Base-by-base conservation (phyloP, 2,888 invertebrate species). In the Dasypolia templi region DNA sequence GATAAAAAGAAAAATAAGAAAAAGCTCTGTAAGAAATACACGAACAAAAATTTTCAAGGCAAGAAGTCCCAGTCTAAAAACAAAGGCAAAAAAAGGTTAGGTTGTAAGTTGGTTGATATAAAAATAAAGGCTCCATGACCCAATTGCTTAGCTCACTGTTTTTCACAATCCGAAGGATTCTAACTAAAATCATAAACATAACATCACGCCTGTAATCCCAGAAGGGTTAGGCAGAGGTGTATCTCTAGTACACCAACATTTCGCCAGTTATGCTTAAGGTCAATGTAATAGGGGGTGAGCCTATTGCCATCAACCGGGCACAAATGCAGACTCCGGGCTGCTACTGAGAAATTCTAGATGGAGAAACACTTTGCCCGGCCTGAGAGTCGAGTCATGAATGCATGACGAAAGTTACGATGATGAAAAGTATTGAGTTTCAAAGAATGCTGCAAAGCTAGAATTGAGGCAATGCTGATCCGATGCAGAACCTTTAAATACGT, bases 81-180 rank as follows among this genome's bases (percentile, higher is more conserved):
- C 5, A 82, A 64, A 39, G 74, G 39, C 39, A 82, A 66, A 56
- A 72, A 77, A 72, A 83, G 86, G 83, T 83, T 44, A 26, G 39
- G n/a, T 19, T 49, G 1, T 5, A 56, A 17, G 6, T 55, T n/a
- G 22, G 29, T 22, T 63, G 22, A 29, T 51, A 22, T 12, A 32
- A 32, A 32, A 32, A 19, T 19, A 32, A 32, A 32, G 32, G 32
- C 22, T 56, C 32, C 22, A 22, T 5, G 5, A 0, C 11, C 19
- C 56, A 22, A 56, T 55, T 29, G 55, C 55, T 2, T 9, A 55
- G 19, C 29, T 29, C 29, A 29, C 3, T 55, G 9, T 9, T 1
- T 19, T 29, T 29, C 29, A 17, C 17, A 51, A 55, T 17, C 3
- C 53, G 17, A 29, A 55, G 29, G 56, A 19, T 32, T n/a, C n/a